phyloP scores from a whole-genome alignment of 2,888 invertebrate species.

The Allygus modestus region DNA sequence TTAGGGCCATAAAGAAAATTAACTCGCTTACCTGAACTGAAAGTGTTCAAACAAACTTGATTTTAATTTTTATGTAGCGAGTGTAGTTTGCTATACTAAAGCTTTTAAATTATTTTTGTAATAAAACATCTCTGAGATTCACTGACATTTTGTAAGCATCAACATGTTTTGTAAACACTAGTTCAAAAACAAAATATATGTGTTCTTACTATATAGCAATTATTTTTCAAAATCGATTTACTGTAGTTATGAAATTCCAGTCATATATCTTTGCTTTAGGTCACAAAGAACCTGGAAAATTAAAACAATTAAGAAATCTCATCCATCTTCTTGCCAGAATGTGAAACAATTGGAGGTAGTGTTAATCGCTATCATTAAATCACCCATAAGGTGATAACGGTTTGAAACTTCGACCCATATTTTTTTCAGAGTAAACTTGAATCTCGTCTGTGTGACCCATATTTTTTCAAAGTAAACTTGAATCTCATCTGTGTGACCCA shows the following conservation, averaged over 20 bases:
- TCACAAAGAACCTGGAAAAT: background rate
- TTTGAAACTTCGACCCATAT: too few species aligned
- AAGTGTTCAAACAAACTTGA: conserved; percentile 28
- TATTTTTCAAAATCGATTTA: conserved; percentile 31
- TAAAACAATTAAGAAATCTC: too few species aligned
- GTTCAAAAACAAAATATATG: background rate
- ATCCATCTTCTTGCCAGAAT: too few species aligned
- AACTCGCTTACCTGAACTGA: conserved; percentile 41
- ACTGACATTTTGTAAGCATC: background rate
- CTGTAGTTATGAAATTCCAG: background rate
- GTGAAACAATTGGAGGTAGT: too few species aligned
- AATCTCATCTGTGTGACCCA: too few species aligned
- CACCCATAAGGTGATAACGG: too few species aligned
- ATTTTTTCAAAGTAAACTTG: too few species aligned
- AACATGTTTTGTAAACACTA: background rate
- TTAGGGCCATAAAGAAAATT: background rate
- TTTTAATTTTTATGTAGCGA: conserved; percentile 15
- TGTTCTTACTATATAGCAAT: background rate
- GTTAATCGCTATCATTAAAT: too few species aligned
- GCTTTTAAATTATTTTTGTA: conserved; percentile 19
- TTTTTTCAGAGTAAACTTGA: too few species aligned
- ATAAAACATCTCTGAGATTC: background rate
- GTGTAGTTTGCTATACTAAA: background rate
- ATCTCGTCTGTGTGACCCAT: too few species aligned
- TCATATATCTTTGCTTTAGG: background rate